Percentiles rank a stretch among this genome's conserved stretches.
phyloP scores from a whole-genome alignment of 2,888 invertebrate genomes.

The Sesia apiformis region DNA sequence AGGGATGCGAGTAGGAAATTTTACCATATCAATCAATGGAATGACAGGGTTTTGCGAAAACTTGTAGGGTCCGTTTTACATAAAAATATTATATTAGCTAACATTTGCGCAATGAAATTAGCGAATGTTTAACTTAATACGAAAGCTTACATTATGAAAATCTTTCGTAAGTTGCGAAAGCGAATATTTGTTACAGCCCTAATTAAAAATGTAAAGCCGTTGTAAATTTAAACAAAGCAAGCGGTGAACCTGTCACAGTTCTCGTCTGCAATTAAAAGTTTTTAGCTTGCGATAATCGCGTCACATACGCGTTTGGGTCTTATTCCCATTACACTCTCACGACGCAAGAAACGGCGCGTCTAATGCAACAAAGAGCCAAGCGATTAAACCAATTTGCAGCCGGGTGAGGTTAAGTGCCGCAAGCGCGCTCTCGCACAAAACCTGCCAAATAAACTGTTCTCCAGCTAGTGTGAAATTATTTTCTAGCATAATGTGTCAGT shows the following conservation, averaged over 20 bases:
- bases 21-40: too few species aligned
- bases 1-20: too few species aligned
- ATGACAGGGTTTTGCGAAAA: too few species aligned
- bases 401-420: slow-evolving; percentile 7
- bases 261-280: slow-evolving; percentile 6
- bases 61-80: too few species aligned
- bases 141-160: too few species aligned
- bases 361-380: slow-evolving; percentile 24
- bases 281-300: slow-evolving; percentile 4
- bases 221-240: neutral
- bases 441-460: slow-evolving; percentile 11
- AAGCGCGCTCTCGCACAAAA: slow-evolving; percentile 6
- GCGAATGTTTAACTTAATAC: too few species aligned
- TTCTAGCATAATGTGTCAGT: neutral
- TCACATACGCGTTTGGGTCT: neutral
- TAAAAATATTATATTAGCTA: too few species aligned
- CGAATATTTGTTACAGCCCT: too few species aligned
- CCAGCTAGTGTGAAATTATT: neutral
- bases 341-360: slow-evolving; percentile 5
- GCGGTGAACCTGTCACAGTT: neutral
- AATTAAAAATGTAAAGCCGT: too few species aligned
- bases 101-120: too few species aligned
- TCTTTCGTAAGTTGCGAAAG: too few species aligned
- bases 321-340: neutral
- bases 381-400: slow-evolving; percentile 28